Evolutionary conservation across 2,797 vertebrate genomes (phyloP), one percentile per base, ranked within the genome.

Genomic region (Propithecus deckenii): DNA sequence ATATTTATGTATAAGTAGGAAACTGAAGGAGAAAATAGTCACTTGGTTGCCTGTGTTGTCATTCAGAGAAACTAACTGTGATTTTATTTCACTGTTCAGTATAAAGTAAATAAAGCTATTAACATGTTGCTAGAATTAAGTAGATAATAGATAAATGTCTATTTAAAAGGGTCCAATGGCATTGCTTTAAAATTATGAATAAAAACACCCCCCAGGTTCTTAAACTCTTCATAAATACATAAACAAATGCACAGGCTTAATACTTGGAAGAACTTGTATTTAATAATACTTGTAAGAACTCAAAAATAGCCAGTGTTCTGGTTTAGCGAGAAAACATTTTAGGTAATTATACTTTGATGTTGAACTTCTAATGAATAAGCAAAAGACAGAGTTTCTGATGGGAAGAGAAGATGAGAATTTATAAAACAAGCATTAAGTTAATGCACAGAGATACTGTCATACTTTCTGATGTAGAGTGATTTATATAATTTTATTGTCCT

Each of bases 291-390:
- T 48, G 5, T 76, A 94, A 86, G 38, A 86, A 94, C 28, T 94
- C 13, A 65, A 89, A 96, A 91, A 61, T 84, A 90, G 18, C n/a
- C 7, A 85, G 18, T 92, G 35, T 90, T 92, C 35, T 78, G 69
- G 15, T 90, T 96, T 94, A 95, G 30, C 63, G 7, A 91, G 38
- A 79, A 95, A 94, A 80, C 5, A 69, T 83, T 95, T 97, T 96
- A 63, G 63, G 46, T 81, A 92, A 83, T 81, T 93, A 59, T 86
- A 72, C 43, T 91, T 84, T 41, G 55, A 85, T 81, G 57, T 83
- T 94, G 79, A 96, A 85, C 10, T 94, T 94, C 52, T 86, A 94
- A 76, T 91, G 41, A 86, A 71, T 48, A 94, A 84, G 12, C 86
- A 80, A 79, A 78, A 94, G 25, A 84, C 57, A 93, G n/a, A 84